Conservation (phyloP, 2,113 vertebrate species). For the Opisthocomus hoazin region DNA sequence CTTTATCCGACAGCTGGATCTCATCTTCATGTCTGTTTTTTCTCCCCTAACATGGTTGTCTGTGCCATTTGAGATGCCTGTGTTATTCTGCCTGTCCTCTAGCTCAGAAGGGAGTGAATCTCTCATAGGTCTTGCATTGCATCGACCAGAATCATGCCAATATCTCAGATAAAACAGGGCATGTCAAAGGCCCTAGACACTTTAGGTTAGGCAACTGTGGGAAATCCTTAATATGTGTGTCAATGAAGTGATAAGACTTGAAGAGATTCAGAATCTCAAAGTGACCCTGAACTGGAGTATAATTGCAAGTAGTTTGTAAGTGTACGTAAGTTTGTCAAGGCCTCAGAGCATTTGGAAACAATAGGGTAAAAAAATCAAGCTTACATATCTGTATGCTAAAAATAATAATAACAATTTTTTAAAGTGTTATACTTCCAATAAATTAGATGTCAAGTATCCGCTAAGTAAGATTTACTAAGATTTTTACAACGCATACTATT, state of each 20-base stretch:
- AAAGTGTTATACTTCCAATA: background rate
- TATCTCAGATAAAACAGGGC: background rate
- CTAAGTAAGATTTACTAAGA: background rate
- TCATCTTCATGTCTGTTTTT: background rate
- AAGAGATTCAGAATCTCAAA: background rate
- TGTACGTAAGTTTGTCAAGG: background rate
- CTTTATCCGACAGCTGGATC: background rate
- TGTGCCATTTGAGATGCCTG: background rate
- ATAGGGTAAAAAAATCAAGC: background rate
- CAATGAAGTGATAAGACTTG: background rate
- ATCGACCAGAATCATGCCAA: background rate
- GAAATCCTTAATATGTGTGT: background rate
- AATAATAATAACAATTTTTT: background rate
- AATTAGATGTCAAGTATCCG: background rate
- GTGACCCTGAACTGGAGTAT: background rate
- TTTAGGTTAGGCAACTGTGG: background rate
- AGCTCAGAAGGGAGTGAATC: background rate
- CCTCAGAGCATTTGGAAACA: background rate
- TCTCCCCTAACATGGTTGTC: background rate
- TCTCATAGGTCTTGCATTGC: background rate
- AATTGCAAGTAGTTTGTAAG: background rate
- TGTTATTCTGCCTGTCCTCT: background rate
- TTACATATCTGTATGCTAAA: background rate
- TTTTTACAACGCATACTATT: background rate
- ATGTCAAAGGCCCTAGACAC: background rate